Base-by-base conservation (phyloP, 2,113 vertebrate species). In the Vulpes vulpes region DNA sequence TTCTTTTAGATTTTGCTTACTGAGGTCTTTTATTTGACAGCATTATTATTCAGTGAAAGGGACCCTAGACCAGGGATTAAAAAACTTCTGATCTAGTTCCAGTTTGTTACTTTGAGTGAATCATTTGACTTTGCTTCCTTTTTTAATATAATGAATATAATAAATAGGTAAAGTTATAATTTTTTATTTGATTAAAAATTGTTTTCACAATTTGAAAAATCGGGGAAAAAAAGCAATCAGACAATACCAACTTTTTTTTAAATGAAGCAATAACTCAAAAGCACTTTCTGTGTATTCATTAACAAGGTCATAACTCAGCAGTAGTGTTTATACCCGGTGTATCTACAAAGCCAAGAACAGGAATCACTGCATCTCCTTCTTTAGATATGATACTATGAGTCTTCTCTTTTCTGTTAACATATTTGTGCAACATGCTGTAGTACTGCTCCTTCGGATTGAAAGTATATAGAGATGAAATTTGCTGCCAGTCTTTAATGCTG, bases 381-480 rank as follows among this genome's bases (percentile, higher is more conserved):
- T 5, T 0, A 0, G 97, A 98, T 14, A 0, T 5, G 2, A 43
- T 0, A 0, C 95, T 98, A 0, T 0, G 2, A 15, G 0, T 65
- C 51, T 32, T 30, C 0, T 97, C 64, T 19, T 43, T n/a, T 14
- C 0, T 35, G 59, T 92, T 98, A 53, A 98, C 93, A 0, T 98
- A 98, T 32, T 98, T 98, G 90, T 99, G 99, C 94, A 99, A 53
- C 12, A 78, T 97, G 96, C 99, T 99, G 71, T 99, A 99, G 98
- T 98, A 98, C 7, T 97, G 96, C 0, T 98, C 32, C 20, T 95
- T 90, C 0, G 57, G 51, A 83, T 57, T 95, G 43, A 99, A 99
- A 25, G 82, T 98, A 62, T 99, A 99, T 0, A 99, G 81, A 0
- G 69, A 59, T 0, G 99, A 99, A 96, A 99, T 98, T 32, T 98